A percentile compares a stretch with the other conserved stretches of the same genome.
phyloP scores from a whole-genome alignment of 2,888 invertebrate species.

The Phyllotreta cruciferae region DNA sequence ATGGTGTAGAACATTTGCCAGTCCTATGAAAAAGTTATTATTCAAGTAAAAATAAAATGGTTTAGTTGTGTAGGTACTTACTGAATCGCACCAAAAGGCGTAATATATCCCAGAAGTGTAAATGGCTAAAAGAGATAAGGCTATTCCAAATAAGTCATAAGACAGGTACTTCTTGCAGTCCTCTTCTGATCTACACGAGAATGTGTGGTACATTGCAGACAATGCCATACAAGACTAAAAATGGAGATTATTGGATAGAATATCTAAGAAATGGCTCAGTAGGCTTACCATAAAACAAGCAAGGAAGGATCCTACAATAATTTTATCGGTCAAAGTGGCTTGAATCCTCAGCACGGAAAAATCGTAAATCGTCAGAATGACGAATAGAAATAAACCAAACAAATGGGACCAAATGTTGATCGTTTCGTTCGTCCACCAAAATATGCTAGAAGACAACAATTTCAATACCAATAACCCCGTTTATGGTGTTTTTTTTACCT shows the following conservation, averaged over 20 bases:
- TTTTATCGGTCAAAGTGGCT: conserved; percentile 81
- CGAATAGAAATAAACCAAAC: conserved; percentile 83
- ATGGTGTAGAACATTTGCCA: conserved; percentile 83
- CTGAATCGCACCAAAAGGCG: conserved; percentile 94
- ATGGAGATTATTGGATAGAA: conserved; percentile 29
- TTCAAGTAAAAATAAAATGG: conserved; percentile 4
- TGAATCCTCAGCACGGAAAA: conserved; percentile 79
- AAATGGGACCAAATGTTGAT: conserved; percentile 98
- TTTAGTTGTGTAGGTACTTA: conserved; percentile 60
- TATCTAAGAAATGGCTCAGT: background rate
- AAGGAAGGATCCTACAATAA: conserved; percentile 82
- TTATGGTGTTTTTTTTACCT: conserved; percentile 66
- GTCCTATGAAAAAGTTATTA: conserved; percentile 63
- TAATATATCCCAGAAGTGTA: conserved; percentile 96
- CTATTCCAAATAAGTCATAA: conserved; percentile 92
- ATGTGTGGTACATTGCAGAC: conserved; percentile 92
- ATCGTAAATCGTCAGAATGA: conserved; percentile 85
- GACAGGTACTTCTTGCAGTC: conserved; percentile 87
- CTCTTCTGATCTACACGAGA: conserved; percentile 88
- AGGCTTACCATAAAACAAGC: conserved; percentile 83
- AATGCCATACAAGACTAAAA: conserved; percentile 90
- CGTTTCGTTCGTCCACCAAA: conserved; percentile 98
- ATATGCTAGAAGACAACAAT: conserved; percentile 70
- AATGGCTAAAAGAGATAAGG: conserved; percentile 89
- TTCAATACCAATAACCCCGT: background rate